Evolutionary conservation across 2,888 invertebrate species (phyloP), one percentile per base, ranked within the genome.

Genomic region (Pterostichus madidus): DNA sequence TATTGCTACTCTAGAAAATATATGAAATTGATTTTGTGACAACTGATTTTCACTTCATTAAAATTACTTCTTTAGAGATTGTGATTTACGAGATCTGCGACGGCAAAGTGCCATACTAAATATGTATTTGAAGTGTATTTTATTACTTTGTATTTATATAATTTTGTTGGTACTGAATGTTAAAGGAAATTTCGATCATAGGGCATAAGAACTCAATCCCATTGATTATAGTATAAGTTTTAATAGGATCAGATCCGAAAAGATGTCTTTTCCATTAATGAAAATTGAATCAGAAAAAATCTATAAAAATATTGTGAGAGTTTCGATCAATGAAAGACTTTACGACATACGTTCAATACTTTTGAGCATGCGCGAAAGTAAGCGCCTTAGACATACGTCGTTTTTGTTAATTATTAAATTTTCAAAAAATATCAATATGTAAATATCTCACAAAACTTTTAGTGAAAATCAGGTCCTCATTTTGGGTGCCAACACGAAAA

Each of bases 391-490:
- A 71, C 68, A 71, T 71, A 71, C 68, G 68, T 71, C 68, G 68
- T 71, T 17, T 71, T 64, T 71, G 39, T 39, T 71, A 39, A 71
- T 39, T 71, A 71, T 71, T 68, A 68, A 68, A 71, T 39, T 39
- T 71, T 71, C 39, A 71, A 71, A 71, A 71, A 71, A 71, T 71
- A 71, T 17, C 39, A 71, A 71, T 71, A 71, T 71, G 68, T 71
- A 71, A 71, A 71, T 71, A 71, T 44, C 31, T 71, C 68, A 71
- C 68, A 71, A 71, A 71, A 71, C 11, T n/a, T 71, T 71, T 71
- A 17, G 68, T 71, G 68, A 71, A 71, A 71, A 71, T 44, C 68
- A 71, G 44, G 68, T 71, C 17, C 31, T 46, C 68, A 71, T 46
- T 39, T 71, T 71, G 68, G 68, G 68, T 71, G 68, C 68, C 44